These are phyloP conservation scores for Anarrhichthys ocellatus DNA, from an alignment of 2,113 vertebrate species.

Conservation along the genomic window DNA sequence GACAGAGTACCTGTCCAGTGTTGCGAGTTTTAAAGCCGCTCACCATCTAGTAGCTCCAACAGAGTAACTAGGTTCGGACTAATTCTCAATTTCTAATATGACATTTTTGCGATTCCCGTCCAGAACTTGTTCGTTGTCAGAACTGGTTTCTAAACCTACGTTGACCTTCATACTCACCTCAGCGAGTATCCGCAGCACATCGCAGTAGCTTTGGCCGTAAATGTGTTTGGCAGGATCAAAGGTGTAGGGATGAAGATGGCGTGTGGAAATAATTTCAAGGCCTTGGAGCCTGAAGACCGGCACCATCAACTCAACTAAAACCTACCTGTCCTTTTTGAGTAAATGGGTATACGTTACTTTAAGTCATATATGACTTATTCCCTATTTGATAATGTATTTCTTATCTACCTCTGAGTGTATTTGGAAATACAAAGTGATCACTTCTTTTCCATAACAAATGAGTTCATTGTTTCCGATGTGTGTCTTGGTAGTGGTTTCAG, in stretches of 20 bases:
- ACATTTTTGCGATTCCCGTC: neutral
- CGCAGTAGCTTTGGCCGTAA: conserved; percentile 38
- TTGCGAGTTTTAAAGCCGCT: neutral
- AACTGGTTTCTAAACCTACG: neutral
- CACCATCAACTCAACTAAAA: conserved; percentile 32
- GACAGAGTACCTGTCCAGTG: neutral
- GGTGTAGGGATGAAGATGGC: conserved; percentile 21
- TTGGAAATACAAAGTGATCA: neutral
- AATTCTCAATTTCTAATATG: neutral
- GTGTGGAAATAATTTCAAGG: conserved; percentile 43
- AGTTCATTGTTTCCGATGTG: neutral
- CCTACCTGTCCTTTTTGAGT: neutral
- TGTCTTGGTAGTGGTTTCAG: neutral
- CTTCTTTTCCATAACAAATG: neutral
- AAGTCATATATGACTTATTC: neutral
- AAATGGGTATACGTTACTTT: neutral
- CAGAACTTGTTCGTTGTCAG: neutral
- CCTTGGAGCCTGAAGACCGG: conserved; percentile 12
- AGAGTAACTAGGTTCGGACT: neutral
- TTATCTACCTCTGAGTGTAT: neutral
- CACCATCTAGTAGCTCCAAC: neutral
- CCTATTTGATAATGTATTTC: neutral
- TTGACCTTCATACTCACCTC: conserved; percentile 16
- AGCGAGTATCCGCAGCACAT: conserved; percentile 39
- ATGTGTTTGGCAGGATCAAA: conserved; percentile 70